A percentile compares a stretch with the other conserved stretches of the same genome.
Evolutionary conservation across 1,140 invertebrate genomes (phyloP).

Genomic region (Macrobrachium rosenbergii): DNA sequence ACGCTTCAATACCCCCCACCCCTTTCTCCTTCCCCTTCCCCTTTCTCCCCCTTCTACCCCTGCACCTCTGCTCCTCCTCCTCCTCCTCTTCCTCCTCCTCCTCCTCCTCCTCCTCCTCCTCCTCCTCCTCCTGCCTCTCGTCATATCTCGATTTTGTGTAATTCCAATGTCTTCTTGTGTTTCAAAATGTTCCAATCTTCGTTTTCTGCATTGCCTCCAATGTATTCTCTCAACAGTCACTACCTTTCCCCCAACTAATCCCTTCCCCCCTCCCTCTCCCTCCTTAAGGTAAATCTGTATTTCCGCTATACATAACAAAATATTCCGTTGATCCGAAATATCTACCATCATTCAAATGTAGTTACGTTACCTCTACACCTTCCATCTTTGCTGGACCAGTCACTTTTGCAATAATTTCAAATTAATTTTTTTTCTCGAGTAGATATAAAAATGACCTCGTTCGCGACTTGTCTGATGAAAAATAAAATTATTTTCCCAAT

Average conservation of each 20-base stretch:
- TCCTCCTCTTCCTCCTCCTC: neutral
- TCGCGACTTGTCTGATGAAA: too few species aligned
- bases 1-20: neutral
- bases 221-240: too few species aligned
- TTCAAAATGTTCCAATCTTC: too few species aligned
- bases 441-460: too few species aligned
- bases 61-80: conserved; percentile 10
- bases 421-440: too few species aligned
- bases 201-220: too few species aligned
- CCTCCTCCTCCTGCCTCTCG: neutral
- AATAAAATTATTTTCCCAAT: too few species aligned
- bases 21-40: conserved; percentile 7
- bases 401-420: too few species aligned
- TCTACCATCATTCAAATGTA: too few species aligned
- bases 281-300: neutral
- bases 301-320: neutral
- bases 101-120: neutral
- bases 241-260: neutral
- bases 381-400: too few species aligned
- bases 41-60: neutral
- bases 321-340: neutral
- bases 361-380: too few species aligned
- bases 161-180: neutral
- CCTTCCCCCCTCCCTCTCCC: neutral
- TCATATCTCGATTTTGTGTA: neutral